Evolutionary conservation across 1,140 invertebrate species (phyloP).

Genomic region (Zaprionus ghesquierei): DNA sequence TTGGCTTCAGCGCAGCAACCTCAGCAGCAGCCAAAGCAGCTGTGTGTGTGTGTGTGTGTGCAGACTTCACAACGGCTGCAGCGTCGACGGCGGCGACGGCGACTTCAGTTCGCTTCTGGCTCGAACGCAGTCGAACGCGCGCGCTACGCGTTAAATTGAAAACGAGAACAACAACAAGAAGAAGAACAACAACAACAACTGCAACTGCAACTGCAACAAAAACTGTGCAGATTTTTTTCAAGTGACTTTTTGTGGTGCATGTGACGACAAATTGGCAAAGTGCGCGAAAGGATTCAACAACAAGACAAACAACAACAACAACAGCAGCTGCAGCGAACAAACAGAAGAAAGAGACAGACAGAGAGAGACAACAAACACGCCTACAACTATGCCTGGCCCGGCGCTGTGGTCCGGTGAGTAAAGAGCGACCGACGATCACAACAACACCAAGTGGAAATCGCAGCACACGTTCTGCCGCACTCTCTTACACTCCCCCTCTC

Average conservation of each 20-base stretch:
- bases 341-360: slow-evolving; percentile 43
- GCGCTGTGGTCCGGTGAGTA: slow-evolving; percentile 82
- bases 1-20: slow-evolving; percentile 34
- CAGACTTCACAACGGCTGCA: neutral
- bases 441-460: neutral
- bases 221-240: slow-evolving; percentile 20
- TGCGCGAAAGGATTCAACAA: neutral
- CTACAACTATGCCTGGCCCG: slow-evolving; percentile 78
- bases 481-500: slow-evolving; percentile 6
- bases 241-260: slow-evolving; percentile 18
- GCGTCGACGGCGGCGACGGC: slow-evolving; percentile 17
- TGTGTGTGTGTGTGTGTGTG: too few species aligned
- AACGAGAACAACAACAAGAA: neutral
- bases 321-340: slow-evolving; percentile 36
- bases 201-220: neutral
- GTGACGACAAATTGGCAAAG: slow-evolving; percentile 11
- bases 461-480: too few species aligned
- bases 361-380: slow-evolving; percentile 50
- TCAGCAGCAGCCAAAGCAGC: slow-evolving; percentile 3
- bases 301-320: neutral
- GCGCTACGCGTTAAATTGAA: slow-evolving; percentile 20
- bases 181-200: neutral
- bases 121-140: slow-evolving; percentile 40
- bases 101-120: slow-evolving; percentile 41
- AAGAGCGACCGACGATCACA: neutral